Evolutionary conservation across 2,797 vertebrate species (phyloP).

Genomic region (Acanthurus tractus): DNA sequence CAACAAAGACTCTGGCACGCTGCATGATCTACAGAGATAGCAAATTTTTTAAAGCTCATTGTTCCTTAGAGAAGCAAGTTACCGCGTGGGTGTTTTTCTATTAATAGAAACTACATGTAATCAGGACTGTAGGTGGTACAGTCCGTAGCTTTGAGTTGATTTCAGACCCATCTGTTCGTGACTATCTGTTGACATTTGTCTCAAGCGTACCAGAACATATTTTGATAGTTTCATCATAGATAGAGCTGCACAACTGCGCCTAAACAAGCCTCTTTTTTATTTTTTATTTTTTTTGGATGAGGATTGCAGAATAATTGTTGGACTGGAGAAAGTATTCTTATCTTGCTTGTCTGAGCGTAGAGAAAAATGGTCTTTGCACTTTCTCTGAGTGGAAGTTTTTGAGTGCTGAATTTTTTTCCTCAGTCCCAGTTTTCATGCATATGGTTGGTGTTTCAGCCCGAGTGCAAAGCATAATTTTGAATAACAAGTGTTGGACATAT

Average conservation of each 20-base stretch:
- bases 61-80: conserved; percentile 53
- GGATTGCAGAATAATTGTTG: neutral
- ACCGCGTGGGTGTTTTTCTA: conserved; percentile 64
- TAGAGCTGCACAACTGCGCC: neutral
- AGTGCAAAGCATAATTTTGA: neutral
- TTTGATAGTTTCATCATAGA: conserved; percentile 27
- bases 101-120: conserved; percentile 65
- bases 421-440: neutral
- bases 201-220: conserved; percentile 11
- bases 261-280: neutral
- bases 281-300: neutral
- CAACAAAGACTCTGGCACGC: neutral
- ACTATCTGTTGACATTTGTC: conserved; percentile 46
- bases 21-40: conserved; percentile 20
- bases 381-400: neutral
- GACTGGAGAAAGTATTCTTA: neutral
- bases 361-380: neutral
- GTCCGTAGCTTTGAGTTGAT: conserved; percentile 39
- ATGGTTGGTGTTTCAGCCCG: neutral
- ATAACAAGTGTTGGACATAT: neutral
- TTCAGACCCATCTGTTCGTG: conserved; percentile 46
- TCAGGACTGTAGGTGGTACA: conserved; percentile 61
- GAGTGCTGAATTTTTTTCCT: neutral
- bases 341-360: neutral
- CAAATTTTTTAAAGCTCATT: conserved; percentile 47